phyloP scores from a whole-genome alignment of 37 sponge, comb jelly and placozoan species.

The Chondrosia reniformis region DNA sequence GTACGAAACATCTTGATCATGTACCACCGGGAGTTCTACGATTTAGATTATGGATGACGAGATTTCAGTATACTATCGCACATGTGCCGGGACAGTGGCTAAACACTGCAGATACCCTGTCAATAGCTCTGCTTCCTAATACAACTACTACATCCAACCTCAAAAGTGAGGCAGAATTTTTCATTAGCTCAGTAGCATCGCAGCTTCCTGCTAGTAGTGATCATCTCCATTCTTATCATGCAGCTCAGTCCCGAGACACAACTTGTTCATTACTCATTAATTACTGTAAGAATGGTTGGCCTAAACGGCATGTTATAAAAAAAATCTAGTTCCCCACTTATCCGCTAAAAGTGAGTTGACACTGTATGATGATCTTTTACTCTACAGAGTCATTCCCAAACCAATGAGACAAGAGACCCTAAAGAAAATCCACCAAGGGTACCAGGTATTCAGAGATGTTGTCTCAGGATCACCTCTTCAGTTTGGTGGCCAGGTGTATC shows the following conservation, averaged over 20 bases:
- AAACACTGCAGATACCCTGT: slow-evolving; percentile 34
- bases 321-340: slow-evolving; percentile 12
- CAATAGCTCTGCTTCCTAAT: background rate
- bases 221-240: slow-evolving; percentile 1
- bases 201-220: slow-evolving; percentile 4
- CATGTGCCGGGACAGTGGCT: slow-evolving; percentile 37
- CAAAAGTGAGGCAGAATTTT: background rate
- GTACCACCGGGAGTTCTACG: slow-evolving; percentile 30
- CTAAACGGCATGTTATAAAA: background rate
- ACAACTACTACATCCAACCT: background rate
- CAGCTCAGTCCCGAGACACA: slow-evolving; percentile 9
- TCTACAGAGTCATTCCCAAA: slow-evolving; percentile 23
- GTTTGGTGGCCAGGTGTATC: slow-evolving; percentile 22
- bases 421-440: too few species aligned
- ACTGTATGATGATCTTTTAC: slow-evolving; percentile 6
- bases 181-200: background rate
- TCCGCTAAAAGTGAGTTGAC: slow-evolving; percentile 6
- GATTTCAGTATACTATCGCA: slow-evolving; percentile 25
- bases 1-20: slow-evolving; percentile 21
- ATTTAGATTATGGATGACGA: slow-evolving; percentile 21
- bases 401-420: slow-evolving; percentile 1
- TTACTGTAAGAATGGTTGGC: slow-evolving; percentile 1
- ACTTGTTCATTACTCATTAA: background rate
- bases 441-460: slow-evolving; percentile 24
- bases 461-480: background rate